A percentile compares a stretch with the other conserved stretches of the same genome.
Conservation (phyloP, 1,140 invertebrate genomes). For the Phymastichus coffea region DNA sequence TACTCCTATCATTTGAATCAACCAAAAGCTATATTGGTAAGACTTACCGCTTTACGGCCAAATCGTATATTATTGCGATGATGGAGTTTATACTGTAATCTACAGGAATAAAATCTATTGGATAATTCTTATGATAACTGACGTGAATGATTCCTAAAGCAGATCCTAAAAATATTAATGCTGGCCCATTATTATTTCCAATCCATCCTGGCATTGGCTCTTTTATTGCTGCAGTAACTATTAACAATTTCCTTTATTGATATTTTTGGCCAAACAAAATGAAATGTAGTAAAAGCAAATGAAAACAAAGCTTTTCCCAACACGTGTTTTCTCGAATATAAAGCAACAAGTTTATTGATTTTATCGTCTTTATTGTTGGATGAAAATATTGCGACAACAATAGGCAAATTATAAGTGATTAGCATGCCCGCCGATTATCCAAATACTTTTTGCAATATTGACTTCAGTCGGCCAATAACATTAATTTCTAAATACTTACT, state of each 20-base stretch:
- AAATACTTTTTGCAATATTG: too few species aligned
- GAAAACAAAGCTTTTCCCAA: too few species aligned
- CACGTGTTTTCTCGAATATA: too few species aligned
- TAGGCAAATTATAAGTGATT: neutral
- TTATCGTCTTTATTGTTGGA: too few species aligned
- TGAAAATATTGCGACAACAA: too few species aligned
- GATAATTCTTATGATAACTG: conserved; percentile 43
- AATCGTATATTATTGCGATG: conserved; percentile 69
- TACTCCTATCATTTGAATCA: too few species aligned
- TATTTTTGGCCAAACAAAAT: neutral
- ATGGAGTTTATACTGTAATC: conserved; percentile 79
- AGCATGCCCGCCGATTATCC: neutral
- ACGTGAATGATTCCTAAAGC: conserved; percentile 68
- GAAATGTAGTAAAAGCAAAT: too few species aligned
- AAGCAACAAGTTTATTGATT: too few species aligned
- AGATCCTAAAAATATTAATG: conserved; percentile 54
- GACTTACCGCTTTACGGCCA: conserved; percentile 46
- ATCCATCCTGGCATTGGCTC: conserved; percentile 72
- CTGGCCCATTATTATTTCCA: conserved; percentile 74
- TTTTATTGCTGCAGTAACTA: conserved; percentile 57
- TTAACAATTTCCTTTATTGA: neutral
- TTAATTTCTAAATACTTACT: too few species aligned
- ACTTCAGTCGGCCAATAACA: too few species aligned
- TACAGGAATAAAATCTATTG: conserved; percentile 74
- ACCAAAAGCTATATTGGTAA: too few species aligned